Evolutionary conservation across 2,888 invertebrate species (phyloP), one percentile per base, ranked within the genome.

Genomic region (Synergus gifuensis): DNA sequence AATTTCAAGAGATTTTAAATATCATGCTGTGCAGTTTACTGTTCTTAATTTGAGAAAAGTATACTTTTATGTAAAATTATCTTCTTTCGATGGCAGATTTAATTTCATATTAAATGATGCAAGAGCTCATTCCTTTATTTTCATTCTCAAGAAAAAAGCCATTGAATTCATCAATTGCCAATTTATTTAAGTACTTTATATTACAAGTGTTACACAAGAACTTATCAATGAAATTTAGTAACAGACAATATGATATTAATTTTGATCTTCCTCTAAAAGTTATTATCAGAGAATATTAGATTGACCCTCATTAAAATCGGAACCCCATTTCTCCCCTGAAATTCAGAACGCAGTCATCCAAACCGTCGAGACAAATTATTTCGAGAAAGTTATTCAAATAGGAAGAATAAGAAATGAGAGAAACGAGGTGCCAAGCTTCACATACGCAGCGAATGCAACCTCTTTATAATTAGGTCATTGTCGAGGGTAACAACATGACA

Each of bases 401-500:
- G 73, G 73, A 73, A 73, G 73, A 73, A 54, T 54, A 36, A 73
- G 73, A 73, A 73, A 73, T 73, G 18, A 46, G 76, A 63, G 46
- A 62, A 60, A 76, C 63, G 42, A 62, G 77, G 78, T 78, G 76
- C 49, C 60, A 36, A 78, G 73, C 44, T 54, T 44, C 76, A 81
- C 78, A 81, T 79, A 78, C 77, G 67, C 67, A 69, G 79, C 79
- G 54, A 58, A 81, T 49, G 66, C 78, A 83, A 78, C 82, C 85
- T 79, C 84, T 82, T 84, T 83, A 82, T 76, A 86, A 84, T 83
- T 69, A 76, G 86, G 87, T 87, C 87, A 87, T 84, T 87, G 87
- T 85, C 87, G 81, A 63, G 78, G 63, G 82, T 78, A 58, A 64
- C 40, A 18, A 36, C 3, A 36, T 54, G 28, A 16, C 14, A 18